These are phyloP conservation scores for Mobula birostris DNA, from an alignment of 2,113 vertebrate genomes.

Conservation along the genomic window DNA sequence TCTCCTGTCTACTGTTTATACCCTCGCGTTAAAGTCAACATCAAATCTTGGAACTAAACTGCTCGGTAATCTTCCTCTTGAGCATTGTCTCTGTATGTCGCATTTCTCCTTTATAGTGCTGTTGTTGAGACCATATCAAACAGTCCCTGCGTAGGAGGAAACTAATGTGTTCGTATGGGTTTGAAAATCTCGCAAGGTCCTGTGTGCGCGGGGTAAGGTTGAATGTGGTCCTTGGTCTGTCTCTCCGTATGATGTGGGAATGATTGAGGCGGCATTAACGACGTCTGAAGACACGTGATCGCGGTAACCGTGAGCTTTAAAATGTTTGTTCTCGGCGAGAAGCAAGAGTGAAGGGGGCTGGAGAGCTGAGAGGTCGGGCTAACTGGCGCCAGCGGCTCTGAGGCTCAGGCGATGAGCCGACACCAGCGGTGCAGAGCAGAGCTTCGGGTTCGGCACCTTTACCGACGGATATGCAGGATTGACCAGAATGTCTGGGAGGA, in stretches of 20 bases:
- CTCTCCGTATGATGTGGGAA: background rate
- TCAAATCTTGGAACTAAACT: background rate
- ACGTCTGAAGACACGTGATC: slow-evolving; percentile 19
- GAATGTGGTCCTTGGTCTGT: background rate
- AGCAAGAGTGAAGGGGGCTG: background rate
- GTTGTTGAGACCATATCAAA: background rate
- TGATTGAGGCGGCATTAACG: background rate
- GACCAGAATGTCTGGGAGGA: slow-evolving; percentile 78
- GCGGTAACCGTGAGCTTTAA: background rate
- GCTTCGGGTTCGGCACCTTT: background rate
- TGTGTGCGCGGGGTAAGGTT: background rate
- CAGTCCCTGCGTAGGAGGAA: background rate
- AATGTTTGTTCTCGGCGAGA: background rate
- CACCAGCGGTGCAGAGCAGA: background rate
- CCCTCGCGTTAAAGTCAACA: background rate
- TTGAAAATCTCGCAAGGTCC: background rate
- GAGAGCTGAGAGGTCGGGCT: background rate
- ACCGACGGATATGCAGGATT: background rate
- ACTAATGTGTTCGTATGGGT: background rate
- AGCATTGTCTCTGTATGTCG: background rate
- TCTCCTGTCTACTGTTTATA: background rate
- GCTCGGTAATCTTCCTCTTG: background rate
- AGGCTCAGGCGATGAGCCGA: slow-evolving; percentile 12
- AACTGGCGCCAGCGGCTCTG: background rate
- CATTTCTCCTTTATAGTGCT: background rate